phyloP scores from a whole-genome alignment of 2,797 vertebrate species.

The Clarias laeviceps region DNA sequence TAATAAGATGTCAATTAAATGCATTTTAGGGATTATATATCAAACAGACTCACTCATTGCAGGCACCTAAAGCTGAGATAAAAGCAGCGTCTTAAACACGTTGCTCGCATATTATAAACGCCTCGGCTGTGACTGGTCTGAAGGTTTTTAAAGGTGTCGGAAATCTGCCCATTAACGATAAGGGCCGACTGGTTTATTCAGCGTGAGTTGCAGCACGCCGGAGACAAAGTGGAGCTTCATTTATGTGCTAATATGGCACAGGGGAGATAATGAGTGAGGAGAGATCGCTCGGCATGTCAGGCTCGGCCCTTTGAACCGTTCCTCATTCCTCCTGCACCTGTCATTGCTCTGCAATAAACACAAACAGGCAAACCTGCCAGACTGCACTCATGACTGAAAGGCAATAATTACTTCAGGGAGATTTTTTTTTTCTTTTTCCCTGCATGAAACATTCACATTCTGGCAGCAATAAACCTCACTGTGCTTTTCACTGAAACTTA shows the following conservation, averaged over 20 bases:
- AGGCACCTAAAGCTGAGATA: conserved; percentile 64
- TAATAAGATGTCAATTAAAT: conserved; percentile 52
- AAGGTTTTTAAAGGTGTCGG: conserved; percentile 77
- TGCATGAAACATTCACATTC: conserved; percentile 30
- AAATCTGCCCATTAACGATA: conserved; percentile 83
- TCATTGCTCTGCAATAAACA: conserved; percentile 76
- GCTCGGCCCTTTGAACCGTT: conserved; percentile 80
- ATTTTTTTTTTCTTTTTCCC: conserved; percentile 4
- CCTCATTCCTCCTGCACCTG: conserved; percentile 76
- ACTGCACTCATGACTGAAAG: conserved; percentile 65
- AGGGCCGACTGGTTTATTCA: conserved; percentile 78
- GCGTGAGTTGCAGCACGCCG: conserved; percentile 72
- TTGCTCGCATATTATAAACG: conserved; percentile 45
- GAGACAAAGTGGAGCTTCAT: conserved; percentile 82
- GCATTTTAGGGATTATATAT: conserved; percentile 50
- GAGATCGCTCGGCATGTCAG: conserved; percentile 80
- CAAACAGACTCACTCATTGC: conserved; percentile 52
- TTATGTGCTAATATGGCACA: conserved; percentile 83
- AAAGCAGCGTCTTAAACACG: conserved; percentile 78
- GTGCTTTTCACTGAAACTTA: background rate
- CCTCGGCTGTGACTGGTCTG: conserved; percentile 77
- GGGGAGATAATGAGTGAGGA: conserved; percentile 77
- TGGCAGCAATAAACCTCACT: background rate
- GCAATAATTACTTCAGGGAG: conserved; percentile 61
- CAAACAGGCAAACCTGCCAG: conserved; percentile 67